Conservation (phyloP, 2,888 invertebrate genomes). For the Lacanobia oleracea region DNA sequence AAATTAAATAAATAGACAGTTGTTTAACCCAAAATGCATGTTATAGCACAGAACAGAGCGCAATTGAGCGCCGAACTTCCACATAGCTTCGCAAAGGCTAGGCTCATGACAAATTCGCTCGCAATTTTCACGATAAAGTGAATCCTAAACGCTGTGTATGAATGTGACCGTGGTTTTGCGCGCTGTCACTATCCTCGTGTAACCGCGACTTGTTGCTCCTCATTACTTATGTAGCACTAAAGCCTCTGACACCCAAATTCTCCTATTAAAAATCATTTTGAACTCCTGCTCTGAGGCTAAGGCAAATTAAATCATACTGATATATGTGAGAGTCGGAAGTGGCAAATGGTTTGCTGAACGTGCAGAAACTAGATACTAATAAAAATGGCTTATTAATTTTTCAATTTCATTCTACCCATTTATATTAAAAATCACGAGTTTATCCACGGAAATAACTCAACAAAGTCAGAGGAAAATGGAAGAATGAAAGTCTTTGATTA, state of each 20-base stretch:
- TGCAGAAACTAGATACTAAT: not conserved
- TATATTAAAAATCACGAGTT: conserved; percentile 40
- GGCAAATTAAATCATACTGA: not conserved
- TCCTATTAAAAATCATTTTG: conserved; percentile 34
- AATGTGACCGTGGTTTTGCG: conserved; percentile 13
- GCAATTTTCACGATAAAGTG: conserved; percentile 13
- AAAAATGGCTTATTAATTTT: conserved; percentile 34
- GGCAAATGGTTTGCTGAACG: not conserved
- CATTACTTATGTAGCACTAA: conserved; percentile 47
- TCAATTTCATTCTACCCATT: conserved; percentile 37
- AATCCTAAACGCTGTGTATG: conserved; percentile 22
- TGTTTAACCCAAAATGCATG: not conserved
- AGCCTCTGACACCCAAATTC: conserved; percentile 14
- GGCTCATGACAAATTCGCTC: not conserved
- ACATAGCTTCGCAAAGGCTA: no score
- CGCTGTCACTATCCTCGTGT: conserved; percentile 22
- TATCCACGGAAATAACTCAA: conserved; percentile 26
- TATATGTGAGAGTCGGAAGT: not conserved
- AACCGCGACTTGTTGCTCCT: conserved; percentile 55
- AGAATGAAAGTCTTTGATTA: conserved; percentile 51
- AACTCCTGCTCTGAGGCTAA: not conserved
- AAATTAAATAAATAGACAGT: not conserved
- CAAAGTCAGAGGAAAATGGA: conserved; percentile 52
- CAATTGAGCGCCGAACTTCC: not conserved
- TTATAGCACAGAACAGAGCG: not conserved